phyloP scores from a whole-genome alignment of 2,113 vertebrate species.

The Thermophis baileyi region DNA sequence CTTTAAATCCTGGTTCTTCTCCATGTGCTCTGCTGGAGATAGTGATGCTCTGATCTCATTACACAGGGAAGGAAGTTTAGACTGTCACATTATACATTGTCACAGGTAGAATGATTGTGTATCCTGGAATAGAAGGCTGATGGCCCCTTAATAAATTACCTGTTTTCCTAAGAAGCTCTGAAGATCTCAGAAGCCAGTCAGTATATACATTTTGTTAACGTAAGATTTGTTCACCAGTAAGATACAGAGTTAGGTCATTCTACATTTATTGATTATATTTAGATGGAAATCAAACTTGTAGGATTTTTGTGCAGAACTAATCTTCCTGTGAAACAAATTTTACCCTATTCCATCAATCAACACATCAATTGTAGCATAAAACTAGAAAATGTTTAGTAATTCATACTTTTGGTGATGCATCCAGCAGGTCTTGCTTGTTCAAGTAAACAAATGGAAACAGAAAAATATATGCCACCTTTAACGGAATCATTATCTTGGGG shows the following conservation, averaged over 20 bases:
- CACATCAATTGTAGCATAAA: not conserved
- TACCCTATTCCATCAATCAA: not conserved
- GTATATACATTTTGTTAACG: not conserved
- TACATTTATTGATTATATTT: not conserved
- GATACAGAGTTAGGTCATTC: not conserved
- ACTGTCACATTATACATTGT: not conserved
- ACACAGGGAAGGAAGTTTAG: not conserved
- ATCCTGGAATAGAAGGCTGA: not conserved
- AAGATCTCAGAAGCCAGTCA: not conserved
- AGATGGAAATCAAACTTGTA: accelerated
- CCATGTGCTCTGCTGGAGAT: not conserved
- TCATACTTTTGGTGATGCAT: not conserved
- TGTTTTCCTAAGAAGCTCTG: not conserved
- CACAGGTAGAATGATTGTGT: not conserved
- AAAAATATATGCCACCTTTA: not conserved
- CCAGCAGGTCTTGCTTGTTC: not conserved
- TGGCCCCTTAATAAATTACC: not conserved
- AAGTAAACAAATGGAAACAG: not conserved
- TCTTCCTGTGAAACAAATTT: not conserved
- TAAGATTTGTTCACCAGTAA: not conserved
- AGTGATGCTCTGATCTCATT: not conserved
- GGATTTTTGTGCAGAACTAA: slow-evolving; percentile 3
- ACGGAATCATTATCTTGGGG: not conserved
- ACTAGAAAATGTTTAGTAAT: not conserved
- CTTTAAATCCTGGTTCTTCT: not conserved